Base-by-base conservation (phyloP, 2,888 invertebrate genomes). In the Halictus ligatus region DNA sequence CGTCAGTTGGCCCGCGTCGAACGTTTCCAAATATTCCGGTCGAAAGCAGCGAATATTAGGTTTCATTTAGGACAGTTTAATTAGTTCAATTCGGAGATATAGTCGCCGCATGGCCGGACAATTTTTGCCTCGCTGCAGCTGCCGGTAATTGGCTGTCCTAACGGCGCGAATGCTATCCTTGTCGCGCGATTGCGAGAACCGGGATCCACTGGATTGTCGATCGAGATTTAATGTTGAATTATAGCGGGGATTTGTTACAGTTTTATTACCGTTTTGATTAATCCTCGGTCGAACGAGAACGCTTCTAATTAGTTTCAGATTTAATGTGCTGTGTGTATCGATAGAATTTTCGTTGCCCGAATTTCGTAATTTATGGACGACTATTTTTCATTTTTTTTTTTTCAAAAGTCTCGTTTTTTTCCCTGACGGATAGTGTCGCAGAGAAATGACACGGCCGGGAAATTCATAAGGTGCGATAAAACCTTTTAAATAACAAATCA, bases 41-140 rank as follows among this genome's bases (percentile, higher is more conserved):
- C 6, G 29, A 15, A 18, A 5, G n/a, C 6, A 25, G 21, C n/a
- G 50, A 43, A 72, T 81, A 88, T 75, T 79, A 78, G 69, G 77
- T 91, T 88, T 83, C 84, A 89, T 88, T 81, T 84, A 75, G 83
- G 77, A 82, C 73, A 85, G 83, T 90, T 91, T 88, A 90, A 91
- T 91, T 91, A 91, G 82, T 75, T 82, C 64, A 83, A 80, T 88
- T 84, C 64, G 54, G 21, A 46, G 67, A 80, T 50, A 81, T 46
- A 80, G 78, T 60, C 43, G 46, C 60, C 54, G 64, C 76, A 58
- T 18, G 71, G 73, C 46, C 43, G 77, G 48, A 58, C 72, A 73
- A 77, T 86, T 86, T 84, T 89, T 84, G 64, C 54, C 74, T 46
- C 35, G 71, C 15, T 73, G 58, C 81, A 83, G 83, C 75, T 81